Conservation (phyloP, 2,888 invertebrate genomes). For the Synanthedon myopaeformis region DNA sequence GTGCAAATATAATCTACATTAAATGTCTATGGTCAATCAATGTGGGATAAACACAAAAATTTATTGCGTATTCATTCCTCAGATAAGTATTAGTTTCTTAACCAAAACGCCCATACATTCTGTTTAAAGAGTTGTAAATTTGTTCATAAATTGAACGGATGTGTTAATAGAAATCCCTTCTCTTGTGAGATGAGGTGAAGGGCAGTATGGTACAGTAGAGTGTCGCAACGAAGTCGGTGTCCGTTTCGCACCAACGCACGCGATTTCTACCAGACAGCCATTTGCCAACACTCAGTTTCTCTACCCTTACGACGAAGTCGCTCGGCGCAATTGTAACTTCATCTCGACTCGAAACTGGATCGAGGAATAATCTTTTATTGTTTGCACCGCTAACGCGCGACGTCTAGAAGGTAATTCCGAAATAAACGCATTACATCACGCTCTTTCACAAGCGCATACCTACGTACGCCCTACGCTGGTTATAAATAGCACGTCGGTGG, state of each 20-base stretch:
- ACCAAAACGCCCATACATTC: background rate
- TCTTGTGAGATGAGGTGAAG: slow-evolving; percentile 14
- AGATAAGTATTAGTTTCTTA: background rate
- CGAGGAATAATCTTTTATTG: background rate
- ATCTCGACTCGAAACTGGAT: no score
- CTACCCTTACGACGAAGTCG: background rate
- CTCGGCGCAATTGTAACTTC: background rate
- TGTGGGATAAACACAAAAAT: no score
- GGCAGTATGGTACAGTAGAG: slow-evolving; percentile 6
- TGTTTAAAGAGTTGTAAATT: background rate
- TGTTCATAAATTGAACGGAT: background rate
- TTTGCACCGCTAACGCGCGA: background rate
- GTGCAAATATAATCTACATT: no score
- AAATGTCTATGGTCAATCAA: no score
- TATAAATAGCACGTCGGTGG: slow-evolving; percentile 55
- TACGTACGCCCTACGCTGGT: slow-evolving; percentile 34
- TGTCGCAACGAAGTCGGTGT: slow-evolving; percentile 9
- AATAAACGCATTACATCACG: slow-evolving; percentile 49
- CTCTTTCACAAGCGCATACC: slow-evolving; percentile 23
- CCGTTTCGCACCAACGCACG: slow-evolving; percentile 16
- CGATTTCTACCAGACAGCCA: slow-evolving; percentile 10
- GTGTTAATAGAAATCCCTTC: background rate
- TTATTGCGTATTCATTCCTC: no score
- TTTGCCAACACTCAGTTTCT: background rate
- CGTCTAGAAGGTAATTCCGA: slow-evolving; percentile 6